A percentile compares a stretch with the other conserved stretches of the same genome.
Evolutionary conservation across 2,113 vertebrate genomes (phyloP).

Genomic region (Lethenteron reissneri): DNA sequence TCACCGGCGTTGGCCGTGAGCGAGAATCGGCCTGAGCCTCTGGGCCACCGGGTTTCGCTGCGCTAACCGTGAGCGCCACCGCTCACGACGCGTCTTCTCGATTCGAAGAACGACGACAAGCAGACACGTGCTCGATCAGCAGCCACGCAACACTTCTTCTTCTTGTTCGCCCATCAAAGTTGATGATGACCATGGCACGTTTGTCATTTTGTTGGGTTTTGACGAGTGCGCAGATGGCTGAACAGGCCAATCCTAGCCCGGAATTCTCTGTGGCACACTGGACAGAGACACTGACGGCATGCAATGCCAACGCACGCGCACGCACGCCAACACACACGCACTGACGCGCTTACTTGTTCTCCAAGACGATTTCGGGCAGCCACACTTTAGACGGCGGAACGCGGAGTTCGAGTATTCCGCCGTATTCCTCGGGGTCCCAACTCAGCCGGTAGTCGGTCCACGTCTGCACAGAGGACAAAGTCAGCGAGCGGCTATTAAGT

Average conservation of each 20-base stretch:
- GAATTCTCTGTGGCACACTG: too few species aligned
- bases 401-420: constrained; percentile 34
- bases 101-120: neutral
- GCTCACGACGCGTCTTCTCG: neutral
- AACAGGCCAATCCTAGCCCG: neutral
- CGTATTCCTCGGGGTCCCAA: constrained; percentile 46
- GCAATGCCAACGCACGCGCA: neutral
- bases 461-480: constrained; percentile 15
- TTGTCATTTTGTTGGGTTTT: too few species aligned
- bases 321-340: neutral
- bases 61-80: neutral
- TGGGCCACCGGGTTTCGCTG: neutral
- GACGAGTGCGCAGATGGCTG: too few species aligned
- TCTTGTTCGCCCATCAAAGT: too few species aligned
- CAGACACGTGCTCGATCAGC: neutral
- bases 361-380: constrained; percentile 77
- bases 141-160: neutral
- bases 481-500: neutral
- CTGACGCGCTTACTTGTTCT: constrained; percentile 36
- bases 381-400: constrained; percentile 52
- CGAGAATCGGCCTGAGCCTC: neutral
- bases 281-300: neutral
- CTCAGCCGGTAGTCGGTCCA: constrained; percentile 44
- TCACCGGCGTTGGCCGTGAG: neutral
- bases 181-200: too few species aligned